Evolutionary conservation across 2,113 vertebrate species (phyloP).

Genomic region (Motacilla alba): DNA sequence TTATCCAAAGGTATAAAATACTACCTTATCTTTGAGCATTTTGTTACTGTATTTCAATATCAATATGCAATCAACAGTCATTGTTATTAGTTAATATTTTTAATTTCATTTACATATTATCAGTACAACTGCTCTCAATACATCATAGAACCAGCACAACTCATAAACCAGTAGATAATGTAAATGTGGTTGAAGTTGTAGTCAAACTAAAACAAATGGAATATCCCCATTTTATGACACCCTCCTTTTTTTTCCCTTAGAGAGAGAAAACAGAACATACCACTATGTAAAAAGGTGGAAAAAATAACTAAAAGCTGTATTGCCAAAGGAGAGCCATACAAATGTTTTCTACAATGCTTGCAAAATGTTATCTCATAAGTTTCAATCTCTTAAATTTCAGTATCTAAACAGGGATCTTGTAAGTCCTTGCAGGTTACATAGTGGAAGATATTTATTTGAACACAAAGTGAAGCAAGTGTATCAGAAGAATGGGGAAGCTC

Average conservation of each 20-base stretch:
- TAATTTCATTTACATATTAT: neutral
- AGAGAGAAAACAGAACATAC: neutral
- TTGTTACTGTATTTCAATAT: neutral
- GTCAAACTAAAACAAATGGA: neutral
- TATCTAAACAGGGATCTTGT: neutral
- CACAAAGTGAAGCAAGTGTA: neutral
- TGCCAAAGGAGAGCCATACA: neutral
- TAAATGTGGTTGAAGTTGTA: neutral
- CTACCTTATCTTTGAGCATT: neutral
- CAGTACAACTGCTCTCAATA: neutral
- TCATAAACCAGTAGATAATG: neutral
- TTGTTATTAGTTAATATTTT: neutral
- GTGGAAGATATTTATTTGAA: neutral
- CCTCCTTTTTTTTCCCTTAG: neutral
- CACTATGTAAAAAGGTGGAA: neutral
- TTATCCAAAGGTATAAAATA: neutral
- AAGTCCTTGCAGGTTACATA: neutral
- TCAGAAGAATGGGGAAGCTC: neutral
- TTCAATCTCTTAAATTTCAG: neutral
- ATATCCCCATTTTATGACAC: neutral
- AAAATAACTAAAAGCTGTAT: neutral
- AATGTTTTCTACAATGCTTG: neutral
- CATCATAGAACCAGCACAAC: neutral
- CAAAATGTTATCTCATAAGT: neutral
- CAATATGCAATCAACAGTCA: neutral